Percentiles rank a stretch among this genome's conserved stretches.
Evolutionary conservation across 2,797 vertebrate species (phyloP).

Genomic region (Pipistrellus pygmaeus): DNA sequence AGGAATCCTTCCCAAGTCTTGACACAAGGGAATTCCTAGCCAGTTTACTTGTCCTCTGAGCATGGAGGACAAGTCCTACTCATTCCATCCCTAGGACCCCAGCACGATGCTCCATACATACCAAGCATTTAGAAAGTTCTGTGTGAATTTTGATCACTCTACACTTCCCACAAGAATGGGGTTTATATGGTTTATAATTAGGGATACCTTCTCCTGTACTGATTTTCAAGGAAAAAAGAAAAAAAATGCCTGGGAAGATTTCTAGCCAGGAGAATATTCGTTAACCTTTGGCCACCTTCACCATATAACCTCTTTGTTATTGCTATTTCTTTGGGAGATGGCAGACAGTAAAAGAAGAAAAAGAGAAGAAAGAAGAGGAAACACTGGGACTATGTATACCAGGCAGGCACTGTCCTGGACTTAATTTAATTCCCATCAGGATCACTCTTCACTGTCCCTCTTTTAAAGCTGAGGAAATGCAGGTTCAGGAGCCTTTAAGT

Average conservation of each 20-base stretch:
- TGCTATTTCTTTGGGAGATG: constrained; percentile 14
- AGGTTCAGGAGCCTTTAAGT: background rate
- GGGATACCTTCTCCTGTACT: background rate
- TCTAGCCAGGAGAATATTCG: constrained; percentile 35
- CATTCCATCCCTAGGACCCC: background rate
- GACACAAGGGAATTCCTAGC: background rate
- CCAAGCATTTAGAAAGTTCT: constrained; percentile 24
- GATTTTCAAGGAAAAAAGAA: constrained; percentile 67
- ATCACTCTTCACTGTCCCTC: background rate
- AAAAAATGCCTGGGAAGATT: constrained; percentile 53
- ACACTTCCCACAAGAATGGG: background rate
- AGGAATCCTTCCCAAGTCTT: background rate
- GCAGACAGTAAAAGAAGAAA: background rate
- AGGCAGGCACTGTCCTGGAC: background rate
- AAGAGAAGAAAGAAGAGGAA: background rate
- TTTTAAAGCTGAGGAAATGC: background rate
- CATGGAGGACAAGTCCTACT: background rate
- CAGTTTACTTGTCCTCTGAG: background rate
- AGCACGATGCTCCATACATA: background rate
- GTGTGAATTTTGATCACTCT: background rate
- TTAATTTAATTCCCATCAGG: background rate
- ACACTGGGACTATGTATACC: background rate
- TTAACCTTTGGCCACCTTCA: background rate
- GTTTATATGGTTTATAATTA: background rate
- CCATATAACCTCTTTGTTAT: background rate